Evolutionary conservation across 1,140 invertebrate species (phyloP), one percentile per base, ranked within the genome.

Genomic region (Parapsyche elsis): DNA sequence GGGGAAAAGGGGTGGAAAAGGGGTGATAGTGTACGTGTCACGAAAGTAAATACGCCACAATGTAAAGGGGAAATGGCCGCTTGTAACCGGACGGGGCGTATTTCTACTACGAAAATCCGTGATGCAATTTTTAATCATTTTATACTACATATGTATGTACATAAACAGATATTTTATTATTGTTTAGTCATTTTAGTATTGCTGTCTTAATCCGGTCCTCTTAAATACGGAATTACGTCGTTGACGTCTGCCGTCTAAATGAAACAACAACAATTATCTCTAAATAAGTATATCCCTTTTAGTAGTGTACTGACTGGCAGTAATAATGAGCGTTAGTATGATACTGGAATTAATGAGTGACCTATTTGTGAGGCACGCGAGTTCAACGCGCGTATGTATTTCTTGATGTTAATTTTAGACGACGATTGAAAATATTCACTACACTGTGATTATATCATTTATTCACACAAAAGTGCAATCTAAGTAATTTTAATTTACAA

Each of bases 251-350:
- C 16, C 38, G 44, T 30, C 61, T 67, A 67, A 23, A 73, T 73
- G 24, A 30, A 21, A 74, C 12, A 53, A 78, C 38, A 71, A 78
- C 76, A 78, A 78, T 78, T 78, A 78, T 78, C 67, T 59, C 59
- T 78, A 78, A 78, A 71, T 61, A 71, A 64, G 76, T 71, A 71
- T 71, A 78, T 78, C 76, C 76, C 76, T 78, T 78, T 78, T 78
- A 78, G 45, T 70, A 14, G 2, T 5, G 30, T 21, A 70, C 64
- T n/a, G n/a, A n/a, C n/a, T n/a, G 44, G 70, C 24, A 4, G 30
- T 9, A 49, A 23, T 77, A 77, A 77, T 77, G 75, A 77, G 57
- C 64, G 64, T 24, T 67, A 49, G 57, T 59, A 26, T 12, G 21
- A 67, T 67, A 49, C 57, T 59, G 24, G 26, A 59, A 61, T 77